A percentile compares a stretch with the other conserved stretches of the same genome.
Conservation (phyloP, 2,797 vertebrate genomes). For the Channa striata region DNA sequence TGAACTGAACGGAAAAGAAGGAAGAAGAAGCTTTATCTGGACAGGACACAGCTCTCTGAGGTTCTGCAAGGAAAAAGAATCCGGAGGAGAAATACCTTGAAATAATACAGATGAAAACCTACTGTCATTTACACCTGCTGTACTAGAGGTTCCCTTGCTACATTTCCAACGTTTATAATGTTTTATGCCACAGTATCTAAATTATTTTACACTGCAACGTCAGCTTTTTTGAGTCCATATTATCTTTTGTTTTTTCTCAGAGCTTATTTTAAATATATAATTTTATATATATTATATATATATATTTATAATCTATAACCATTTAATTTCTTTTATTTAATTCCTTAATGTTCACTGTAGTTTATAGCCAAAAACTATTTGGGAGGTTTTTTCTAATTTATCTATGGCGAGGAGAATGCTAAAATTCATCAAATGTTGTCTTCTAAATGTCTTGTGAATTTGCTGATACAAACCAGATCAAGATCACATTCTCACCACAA, state of each 20-base stretch:
- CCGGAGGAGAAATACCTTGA: constrained; percentile 14
- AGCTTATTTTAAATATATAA: too few relatives aligned
- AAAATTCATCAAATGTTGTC: too few relatives aligned
- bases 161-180: background rate
- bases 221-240: background rate
- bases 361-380: too few relatives aligned
- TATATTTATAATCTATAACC: too few relatives aligned
- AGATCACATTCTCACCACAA: too few relatives aligned
- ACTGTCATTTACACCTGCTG: background rate
- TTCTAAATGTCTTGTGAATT: too few relatives aligned
- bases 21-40: constrained; percentile 32
- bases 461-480: too few relatives aligned
- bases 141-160: background rate
- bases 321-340: too few relatives aligned
- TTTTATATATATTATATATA: too few relatives aligned
- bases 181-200: background rate
- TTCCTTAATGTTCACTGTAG: too few relatives aligned
- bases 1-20: constrained; percentile 34
- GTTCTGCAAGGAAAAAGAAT: background rate
- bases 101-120: constrained; percentile 36
- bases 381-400: too few relatives aligned
- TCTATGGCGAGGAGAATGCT: too few relatives aligned
- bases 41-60: constrained; percentile 24
- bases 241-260: background rate
- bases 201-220: background rate